phyloP scores from a whole-genome alignment of 35 echinoderm and acorn worm genomes.

The Ophiothrix spiculata region DNA sequence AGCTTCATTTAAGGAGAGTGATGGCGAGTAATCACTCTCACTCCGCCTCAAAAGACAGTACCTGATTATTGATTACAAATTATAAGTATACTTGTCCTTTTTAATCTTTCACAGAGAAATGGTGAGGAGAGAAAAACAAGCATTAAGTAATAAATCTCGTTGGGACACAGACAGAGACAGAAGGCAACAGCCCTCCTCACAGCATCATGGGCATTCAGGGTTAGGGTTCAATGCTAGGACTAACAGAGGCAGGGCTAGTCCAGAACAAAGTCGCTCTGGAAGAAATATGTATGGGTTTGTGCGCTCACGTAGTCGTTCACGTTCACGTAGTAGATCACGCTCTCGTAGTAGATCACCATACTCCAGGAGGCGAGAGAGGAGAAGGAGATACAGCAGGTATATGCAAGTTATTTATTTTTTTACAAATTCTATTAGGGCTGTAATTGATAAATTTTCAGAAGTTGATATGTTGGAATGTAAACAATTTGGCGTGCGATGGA shows the following conservation, averaged over 20 bases:
- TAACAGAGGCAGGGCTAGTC: neutral
- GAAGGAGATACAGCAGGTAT: constrained; percentile 44
- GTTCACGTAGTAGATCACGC: constrained; percentile 21
- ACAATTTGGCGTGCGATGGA: too few species aligned
- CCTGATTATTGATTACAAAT: too few species aligned
- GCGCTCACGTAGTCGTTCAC: constrained; percentile 52
- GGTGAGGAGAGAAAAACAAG: neutral
- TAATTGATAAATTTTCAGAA: too few species aligned
- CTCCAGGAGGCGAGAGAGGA: constrained; percentile 46
- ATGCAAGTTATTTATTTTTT: too few species aligned
- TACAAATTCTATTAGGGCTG: too few species aligned
- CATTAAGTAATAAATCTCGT: neutral
- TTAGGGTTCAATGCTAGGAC: neutral
- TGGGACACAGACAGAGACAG: neutral
- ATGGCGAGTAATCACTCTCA: too few species aligned
- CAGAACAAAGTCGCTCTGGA: constrained; percentile 26
- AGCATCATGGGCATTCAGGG: neutral
- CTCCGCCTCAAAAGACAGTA: too few species aligned
- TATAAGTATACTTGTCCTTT: too few species aligned
- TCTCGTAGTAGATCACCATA: constrained; percentile 47
- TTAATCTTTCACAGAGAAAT: neutral
- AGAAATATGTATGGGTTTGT: constrained; percentile 56
- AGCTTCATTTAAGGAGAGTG: too few species aligned
- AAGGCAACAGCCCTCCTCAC: neutral
- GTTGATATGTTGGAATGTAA: too few species aligned